Percentiles rank a stretch among this genome's conserved stretches.
Evolutionary conservation across 2,113 vertebrate genomes (phyloP).

Genomic region (Cryptoleucopteryx plumbea): DNA sequence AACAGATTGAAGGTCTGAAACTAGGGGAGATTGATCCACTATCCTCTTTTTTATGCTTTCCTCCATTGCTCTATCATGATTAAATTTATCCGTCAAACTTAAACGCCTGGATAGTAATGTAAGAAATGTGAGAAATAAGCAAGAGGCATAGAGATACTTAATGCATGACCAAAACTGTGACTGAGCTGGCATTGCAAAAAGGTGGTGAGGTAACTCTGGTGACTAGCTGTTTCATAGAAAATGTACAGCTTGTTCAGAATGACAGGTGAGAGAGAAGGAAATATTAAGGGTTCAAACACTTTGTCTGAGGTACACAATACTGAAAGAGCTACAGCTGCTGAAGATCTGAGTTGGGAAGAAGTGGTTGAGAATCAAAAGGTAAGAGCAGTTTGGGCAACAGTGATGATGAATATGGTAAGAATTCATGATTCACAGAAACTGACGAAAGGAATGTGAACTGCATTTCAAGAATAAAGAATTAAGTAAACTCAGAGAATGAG

Average conservation of each 20-base stretch:
- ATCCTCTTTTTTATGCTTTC: not conserved
- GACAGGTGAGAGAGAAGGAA: not conserved
- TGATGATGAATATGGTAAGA: not conserved
- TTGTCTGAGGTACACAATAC: not conserved
- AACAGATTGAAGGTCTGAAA: not conserved
- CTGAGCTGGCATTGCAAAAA: not conserved
- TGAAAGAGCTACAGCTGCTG: not conserved
- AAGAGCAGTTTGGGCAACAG: not conserved
- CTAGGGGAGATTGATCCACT: not conserved
- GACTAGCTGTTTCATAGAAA: not conserved
- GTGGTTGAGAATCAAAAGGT: not conserved
- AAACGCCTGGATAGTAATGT: not conserved
- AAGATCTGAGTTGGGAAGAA: not conserved
- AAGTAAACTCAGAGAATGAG: not conserved
- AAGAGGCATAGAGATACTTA: not conserved
- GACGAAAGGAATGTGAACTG: not conserved
- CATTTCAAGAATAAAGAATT: not conserved
- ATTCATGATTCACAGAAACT: not conserved
- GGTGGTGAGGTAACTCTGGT: not conserved
- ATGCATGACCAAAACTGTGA: not conserved
- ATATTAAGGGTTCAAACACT: not conserved
- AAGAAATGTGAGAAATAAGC: not conserved
- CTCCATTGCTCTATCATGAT: not conserved
- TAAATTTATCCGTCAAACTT: not conserved
- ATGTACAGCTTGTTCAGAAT: not conserved